Evolutionary conservation across 53 echinoderm and acorn worm genomes (phyloP), one percentile per base, ranked within the genome.

Genomic region (Zoroaster sp.): DNA sequence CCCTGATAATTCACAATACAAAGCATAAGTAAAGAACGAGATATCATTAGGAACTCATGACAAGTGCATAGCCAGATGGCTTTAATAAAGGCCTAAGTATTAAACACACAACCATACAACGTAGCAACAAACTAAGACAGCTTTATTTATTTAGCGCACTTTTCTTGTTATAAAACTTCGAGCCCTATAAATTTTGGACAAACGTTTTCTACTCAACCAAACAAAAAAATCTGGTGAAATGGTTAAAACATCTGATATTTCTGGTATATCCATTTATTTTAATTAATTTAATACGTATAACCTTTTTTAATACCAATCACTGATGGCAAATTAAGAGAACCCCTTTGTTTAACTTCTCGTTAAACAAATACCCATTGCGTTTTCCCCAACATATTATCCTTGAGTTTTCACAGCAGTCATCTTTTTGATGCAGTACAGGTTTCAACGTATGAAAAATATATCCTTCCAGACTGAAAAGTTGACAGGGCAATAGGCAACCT

Each of bases 321-420:
- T 23, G 35, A 11, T 21, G 6, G 14, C 20, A 25, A 6, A 1
- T 25, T 51, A 21, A 54, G 18, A 59, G 52, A 38, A 23, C 36
- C 4, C 67, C 81, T 81, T 81, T 81, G 81, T 81, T 67, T 81
- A 68, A 81, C 34, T 66, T 67, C 66, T 44, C 81, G 37, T 81
- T 81, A 81, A 81, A 81, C 81, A 81, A 81, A 66, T 68, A 23
- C 30, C 42, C 44, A 9, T 39, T n/a, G 75, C 49, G 11, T 45
- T 0, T 31, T 3, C 49, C 25, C 30, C 36, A 43, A 81, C 40
- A 80, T 44, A 67, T 81, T 66, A 66, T 68, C 40, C 81, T 81
- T 67, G 66, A 32, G 12, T 65, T 65, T 81, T 9, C 7, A 21
- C 28, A 4, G 25, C 9, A 59, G 63, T 28, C 63, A 28, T 25